phyloP scores from a whole-genome alignment of 2,888 invertebrate genomes.

The Portevinia maculata region DNA sequence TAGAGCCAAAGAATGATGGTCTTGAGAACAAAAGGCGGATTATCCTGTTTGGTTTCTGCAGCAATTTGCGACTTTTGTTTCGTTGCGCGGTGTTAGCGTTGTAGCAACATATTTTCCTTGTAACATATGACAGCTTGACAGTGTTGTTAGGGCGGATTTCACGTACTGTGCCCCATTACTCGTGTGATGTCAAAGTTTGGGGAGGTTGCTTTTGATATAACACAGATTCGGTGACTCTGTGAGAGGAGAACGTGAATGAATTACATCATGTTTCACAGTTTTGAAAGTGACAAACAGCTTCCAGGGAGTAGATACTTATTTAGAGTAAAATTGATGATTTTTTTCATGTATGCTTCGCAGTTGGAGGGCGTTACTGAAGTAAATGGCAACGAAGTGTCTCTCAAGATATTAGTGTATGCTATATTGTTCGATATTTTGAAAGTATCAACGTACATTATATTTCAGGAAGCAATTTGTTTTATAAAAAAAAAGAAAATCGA shows the following conservation, averaged over 20 bases:
- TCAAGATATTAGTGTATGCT: background rate
- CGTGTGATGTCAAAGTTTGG: slow-evolving; percentile 23
- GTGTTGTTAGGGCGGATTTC: slow-evolving; percentile 9
- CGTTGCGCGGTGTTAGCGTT: background rate
- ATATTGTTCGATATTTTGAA: background rate
- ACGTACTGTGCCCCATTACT: slow-evolving; percentile 2
- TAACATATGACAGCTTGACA: slow-evolving; percentile 42
- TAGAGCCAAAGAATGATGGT: background rate
- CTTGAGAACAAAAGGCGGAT: slow-evolving; percentile 30
- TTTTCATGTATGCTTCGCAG: background rate
- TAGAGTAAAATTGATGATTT: background rate
- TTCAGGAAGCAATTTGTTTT: no score
- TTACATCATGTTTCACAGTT: background rate
- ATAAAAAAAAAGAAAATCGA: no score
- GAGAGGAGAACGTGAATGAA: background rate
- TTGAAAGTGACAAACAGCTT: slow-evolving; percentile 1
- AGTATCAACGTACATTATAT: background rate
- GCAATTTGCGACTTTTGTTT: slow-evolving; percentile 36
- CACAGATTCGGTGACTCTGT: background rate
- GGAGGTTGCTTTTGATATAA: background rate
- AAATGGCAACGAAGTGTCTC: background rate
- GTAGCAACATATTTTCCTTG: slow-evolving; percentile 18
- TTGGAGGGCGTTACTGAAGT: background rate
- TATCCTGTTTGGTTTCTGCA: slow-evolving; percentile 16
- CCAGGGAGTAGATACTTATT: background rate